Base-by-base conservation (phyloP, 1,140 invertebrate species). In the Monochamus saltuarius region DNA sequence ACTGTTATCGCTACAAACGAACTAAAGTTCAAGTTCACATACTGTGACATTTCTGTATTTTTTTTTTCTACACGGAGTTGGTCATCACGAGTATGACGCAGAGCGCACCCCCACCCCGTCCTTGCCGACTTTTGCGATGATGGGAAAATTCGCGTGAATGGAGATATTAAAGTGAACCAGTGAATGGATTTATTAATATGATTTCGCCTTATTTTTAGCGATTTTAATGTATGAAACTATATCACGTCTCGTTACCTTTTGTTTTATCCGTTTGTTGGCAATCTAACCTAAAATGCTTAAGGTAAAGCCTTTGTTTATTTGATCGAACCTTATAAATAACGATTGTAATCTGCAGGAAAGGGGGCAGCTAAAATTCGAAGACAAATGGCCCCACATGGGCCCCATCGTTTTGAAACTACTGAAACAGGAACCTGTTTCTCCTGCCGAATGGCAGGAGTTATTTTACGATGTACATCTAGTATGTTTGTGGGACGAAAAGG, bases 401-500 rank as follows among this genome's bases (percentile, higher is more conserved):
- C 93, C 92, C 8, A 94, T 93, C 65, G 94, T 98, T 40, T 78
- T 97, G 46, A 97, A 97, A 78, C 78, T 97, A 35, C 79, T 98
- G 37, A 88, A 94, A 67, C 95, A 98, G 79, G 94, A 98, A 74
- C 82, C 90, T 22, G 94, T 98, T 0, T 91, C 90, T n/a, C 88
- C 93, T 73, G 84, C 81, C 65, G 95, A 99, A 84, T 99, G 96
- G 96, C 95, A 98, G 77, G 94, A 97, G 77, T 80, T 98, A 61
- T 99, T 99, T 80, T 97, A 92, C 80, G 90, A 91, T 46, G 93
- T 98, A 7, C 94, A 98, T 80, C 84, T 89, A 47, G 94, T 97
- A 7, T 98, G 95, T 76, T 75, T 97, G 13, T 98, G 95, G 94
- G 95, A 98, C 80, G 95, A 98, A 69, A 95, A 95, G 80, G 95